Conservation (phyloP, 2,113 vertebrate species). For the Bos javanicus region DNA sequence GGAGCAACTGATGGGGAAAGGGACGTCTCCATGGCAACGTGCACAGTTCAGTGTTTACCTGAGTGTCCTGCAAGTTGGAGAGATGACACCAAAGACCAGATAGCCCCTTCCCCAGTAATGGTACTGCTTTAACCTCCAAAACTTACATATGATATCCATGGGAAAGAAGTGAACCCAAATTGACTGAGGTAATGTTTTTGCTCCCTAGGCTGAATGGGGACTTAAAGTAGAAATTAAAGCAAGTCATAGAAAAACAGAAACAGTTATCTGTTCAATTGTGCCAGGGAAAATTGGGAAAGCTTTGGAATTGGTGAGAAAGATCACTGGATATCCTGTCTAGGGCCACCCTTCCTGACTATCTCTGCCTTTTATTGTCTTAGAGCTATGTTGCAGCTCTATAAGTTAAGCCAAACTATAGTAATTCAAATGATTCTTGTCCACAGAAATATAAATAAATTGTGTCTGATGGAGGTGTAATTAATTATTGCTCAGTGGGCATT, state of each 20-base stretch:
- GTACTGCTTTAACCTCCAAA: background rate
- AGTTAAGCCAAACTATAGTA: background rate
- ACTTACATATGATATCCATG: background rate
- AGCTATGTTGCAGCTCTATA: background rate
- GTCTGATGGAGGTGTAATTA: background rate
- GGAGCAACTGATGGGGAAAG: background rate
- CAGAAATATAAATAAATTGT: background rate
- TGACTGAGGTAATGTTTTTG: background rate
- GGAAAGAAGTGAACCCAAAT: background rate
- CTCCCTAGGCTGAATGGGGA: background rate
- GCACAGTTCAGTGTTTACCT: rapidly evolving
- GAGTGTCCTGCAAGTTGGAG: background rate
- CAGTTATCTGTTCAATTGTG: background rate
- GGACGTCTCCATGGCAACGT: background rate
- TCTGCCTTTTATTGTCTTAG: background rate
- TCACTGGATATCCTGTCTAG: background rate
- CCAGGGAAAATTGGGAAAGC: background rate
- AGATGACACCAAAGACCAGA: background rate
- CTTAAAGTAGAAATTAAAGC: background rate
- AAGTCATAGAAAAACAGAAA: background rate
- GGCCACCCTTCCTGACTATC: background rate
- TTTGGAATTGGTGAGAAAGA: background rate
- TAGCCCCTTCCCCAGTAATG: background rate
- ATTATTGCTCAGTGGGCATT: background rate
- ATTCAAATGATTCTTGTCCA: background rate